A percentile compares a stretch with the other conserved stretches of the same genome.
Evolutionary conservation across 2,113 vertebrate species (phyloP).

Genomic region (Chaetodon auriga): DNA sequence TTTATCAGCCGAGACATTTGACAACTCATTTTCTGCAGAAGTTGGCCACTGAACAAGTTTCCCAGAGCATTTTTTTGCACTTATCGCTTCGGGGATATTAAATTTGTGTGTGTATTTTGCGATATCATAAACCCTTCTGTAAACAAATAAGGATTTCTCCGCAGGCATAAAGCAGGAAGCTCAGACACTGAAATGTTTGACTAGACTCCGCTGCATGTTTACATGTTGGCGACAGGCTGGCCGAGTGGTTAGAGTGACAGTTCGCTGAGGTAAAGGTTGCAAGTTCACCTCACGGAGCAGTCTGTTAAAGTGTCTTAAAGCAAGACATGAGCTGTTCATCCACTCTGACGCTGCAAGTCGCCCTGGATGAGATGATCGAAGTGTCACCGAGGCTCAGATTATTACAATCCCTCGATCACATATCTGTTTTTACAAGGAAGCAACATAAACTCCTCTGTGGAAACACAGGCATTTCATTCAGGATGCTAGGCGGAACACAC

Average conservation of each 20-base stretch:
- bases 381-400: slow-evolving; percentile 5
- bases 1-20: slow-evolving; percentile 55
- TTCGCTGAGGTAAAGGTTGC: not conserved
- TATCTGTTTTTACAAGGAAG: not conserved
- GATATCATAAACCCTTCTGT: slow-evolving; percentile 18
- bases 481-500: not conserved
- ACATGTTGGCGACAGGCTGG: slow-evolving; percentile 19
- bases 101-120: slow-evolving; percentile 13
- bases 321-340: not conserved
- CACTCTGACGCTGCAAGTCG: not conserved
- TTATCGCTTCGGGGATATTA: slow-evolving; percentile 32
- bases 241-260: slow-evolving; percentile 6
- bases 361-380: not conserved
- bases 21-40: slow-evolving; percentile 34
- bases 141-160: slow-evolving; percentile 32
- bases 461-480: not conserved
- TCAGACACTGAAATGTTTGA: slow-evolving; percentile 28
- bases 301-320: not conserved
- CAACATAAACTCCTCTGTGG: not conserved
- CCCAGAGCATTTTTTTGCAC: slow-evolving; percentile 24
- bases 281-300: not conserved
- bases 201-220: slow-evolving; percentile 17
- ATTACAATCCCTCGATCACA: not conserved
- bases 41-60: slow-evolving; percentile 43
- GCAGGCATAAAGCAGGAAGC: slow-evolving; percentile 31